These are phyloP conservation scores for Scolopax mira DNA, from an alignment of 2,113 vertebrate species.

Conservation along the genomic window DNA sequence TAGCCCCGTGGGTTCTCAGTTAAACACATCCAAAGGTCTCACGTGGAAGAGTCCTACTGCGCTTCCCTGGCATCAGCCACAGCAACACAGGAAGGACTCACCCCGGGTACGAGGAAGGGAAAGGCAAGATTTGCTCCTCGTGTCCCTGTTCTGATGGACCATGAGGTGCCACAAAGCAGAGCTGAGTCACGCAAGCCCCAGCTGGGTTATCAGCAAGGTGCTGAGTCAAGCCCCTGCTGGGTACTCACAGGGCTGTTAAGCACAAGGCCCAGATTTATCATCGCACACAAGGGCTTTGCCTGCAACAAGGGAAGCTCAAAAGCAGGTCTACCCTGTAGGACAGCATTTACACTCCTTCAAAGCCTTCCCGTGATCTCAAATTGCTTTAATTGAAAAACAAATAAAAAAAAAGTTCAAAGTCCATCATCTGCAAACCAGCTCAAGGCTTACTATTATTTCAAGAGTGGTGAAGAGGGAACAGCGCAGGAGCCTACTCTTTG, in stretches of 20 bases:
- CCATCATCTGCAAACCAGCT: neutral
- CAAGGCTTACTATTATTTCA: neutral
- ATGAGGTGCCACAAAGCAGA: neutral
- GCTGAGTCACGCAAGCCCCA: neutral
- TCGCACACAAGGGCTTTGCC: neutral
- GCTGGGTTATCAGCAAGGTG: neutral
- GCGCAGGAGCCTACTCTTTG: accelerated
- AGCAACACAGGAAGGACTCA: neutral
- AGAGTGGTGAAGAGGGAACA: neutral
- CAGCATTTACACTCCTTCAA: neutral
- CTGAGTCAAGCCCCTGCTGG: neutral
- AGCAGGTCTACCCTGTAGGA: neutral
- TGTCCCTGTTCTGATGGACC: neutral
- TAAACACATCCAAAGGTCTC: neutral
- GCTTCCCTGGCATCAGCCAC: accelerated
- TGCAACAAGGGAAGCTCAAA: neutral
- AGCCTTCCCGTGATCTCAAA: neutral
- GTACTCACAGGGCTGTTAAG: neutral
- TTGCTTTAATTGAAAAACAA: neutral
- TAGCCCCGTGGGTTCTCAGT: neutral
- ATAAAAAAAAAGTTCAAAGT: neutral
- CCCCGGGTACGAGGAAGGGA: neutral
- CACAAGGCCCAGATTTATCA: neutral
- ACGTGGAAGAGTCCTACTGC: neutral
- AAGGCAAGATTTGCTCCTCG: neutral